phyloP scores from a whole-genome alignment of 2,888 invertebrate genomes.

The Geophilus truncorum region DNA sequence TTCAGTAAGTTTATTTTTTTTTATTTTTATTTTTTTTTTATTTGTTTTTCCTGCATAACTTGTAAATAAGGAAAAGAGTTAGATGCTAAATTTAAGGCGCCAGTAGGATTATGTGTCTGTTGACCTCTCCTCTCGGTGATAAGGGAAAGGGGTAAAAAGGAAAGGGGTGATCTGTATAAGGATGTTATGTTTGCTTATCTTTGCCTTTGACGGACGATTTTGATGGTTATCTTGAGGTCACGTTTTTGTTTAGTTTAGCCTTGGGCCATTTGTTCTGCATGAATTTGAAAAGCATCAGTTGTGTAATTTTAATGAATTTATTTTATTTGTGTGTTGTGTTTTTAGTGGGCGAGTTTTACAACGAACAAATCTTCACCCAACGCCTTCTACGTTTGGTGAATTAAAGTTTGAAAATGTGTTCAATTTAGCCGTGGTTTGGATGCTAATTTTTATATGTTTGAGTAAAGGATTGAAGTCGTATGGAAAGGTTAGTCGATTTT shows the following conservation, averaged over 20 bases:
- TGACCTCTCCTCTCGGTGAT: no score
- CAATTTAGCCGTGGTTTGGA: conserved; percentile 84
- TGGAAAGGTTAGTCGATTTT: conserved; percentile 56
- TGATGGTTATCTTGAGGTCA: neutral
- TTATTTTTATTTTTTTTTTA: neutral
- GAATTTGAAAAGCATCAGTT: no score
- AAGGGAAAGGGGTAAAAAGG: no score
- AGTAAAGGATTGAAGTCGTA: conserved; percentile 82
- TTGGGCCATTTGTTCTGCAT: no score
- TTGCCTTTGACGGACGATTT: no score
- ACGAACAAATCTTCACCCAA: conserved; percentile 47
- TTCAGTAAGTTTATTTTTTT: conserved; percentile 41
- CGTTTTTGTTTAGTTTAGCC: neutral
- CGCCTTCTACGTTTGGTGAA: conserved; percentile 37
- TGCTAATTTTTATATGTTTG: conserved; percentile 77
- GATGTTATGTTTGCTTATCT: no score
- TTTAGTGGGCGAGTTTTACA: conserved; percentile 76
- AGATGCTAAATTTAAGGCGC: no score
- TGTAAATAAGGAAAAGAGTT: neutral
- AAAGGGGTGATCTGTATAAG: no score
- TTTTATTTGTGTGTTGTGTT: neutral
- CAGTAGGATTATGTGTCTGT: no score
- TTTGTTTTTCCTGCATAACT: neutral
- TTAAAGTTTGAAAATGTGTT: conserved; percentile 74
- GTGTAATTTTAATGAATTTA: neutral